Base-by-base conservation (phyloP, 2,888 invertebrate species). In the Dichetophora obliterata region DNA sequence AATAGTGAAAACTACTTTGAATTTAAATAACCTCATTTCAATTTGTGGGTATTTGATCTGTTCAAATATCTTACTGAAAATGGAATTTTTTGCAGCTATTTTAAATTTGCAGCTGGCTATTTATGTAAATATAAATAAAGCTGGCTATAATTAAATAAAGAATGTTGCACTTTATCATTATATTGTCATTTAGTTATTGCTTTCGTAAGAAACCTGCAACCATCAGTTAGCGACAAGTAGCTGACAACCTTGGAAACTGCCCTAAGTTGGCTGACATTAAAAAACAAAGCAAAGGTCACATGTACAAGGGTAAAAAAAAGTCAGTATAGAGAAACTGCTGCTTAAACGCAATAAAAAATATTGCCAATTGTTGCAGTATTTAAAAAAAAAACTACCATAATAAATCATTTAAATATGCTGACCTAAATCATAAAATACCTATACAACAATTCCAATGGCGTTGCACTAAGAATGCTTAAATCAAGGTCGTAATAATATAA, bases 341-440 rank as follows among this genome's bases (percentile, higher is more conserved):
- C n/a, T n/a, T n/a, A 43, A 11, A 1, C 43, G 1, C 1, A 14
- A 11, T 11, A 2, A 59, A 57, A 0, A 34, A 70, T 57, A 70
- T 9, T 52, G 19, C 19, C 22, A 24, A 50, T 73, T 73, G 50
- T 63, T 50, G 14, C 48, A 52, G 1, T 6, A 8, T 16, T 31
- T 14, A 16, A 31, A 34, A 63, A 34, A 63, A n/a, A 16, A 3
- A 2, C 34, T 16, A 63, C n/a, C 34, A n/a, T n/a, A 16, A 68
- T 69, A 61, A 31, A 69, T 70, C 69, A 70, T 70, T 69, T 61
- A 75, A 69, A 61, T 69, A 75, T 75, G 57, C n/a, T n/a, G n/a
- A n/a, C n/a, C n/a, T n/a, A n/a, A n/a, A n/a, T n/a, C n/a, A n/a
- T n/a, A n/a, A n/a, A n/a, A n/a, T n/a, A n/a, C n/a, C n/a, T n/a